Evolutionary conservation across 2,113 vertebrate genomes (phyloP).

Genomic region (Zosterops lateralis): DNA sequence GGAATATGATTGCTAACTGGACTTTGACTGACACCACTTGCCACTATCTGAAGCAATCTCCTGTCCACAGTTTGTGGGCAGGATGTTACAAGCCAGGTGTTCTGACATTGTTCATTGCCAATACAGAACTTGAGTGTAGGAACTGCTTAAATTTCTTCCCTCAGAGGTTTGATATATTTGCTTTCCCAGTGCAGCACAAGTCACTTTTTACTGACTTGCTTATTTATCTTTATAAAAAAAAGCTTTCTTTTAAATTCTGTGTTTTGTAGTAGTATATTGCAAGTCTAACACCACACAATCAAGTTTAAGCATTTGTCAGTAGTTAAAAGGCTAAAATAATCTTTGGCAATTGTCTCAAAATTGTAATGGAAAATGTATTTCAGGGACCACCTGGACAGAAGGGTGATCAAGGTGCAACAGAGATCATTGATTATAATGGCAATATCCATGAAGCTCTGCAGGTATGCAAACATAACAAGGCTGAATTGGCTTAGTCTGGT

Average conservation of each 20-base stretch:
- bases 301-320: not conserved
- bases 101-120: not conserved
- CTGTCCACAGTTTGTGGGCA: not conserved
- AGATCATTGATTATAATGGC: conserved; percentile 98
- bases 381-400: conserved; percentile 97
- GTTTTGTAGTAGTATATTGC: not conserved
- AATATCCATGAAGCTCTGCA: conserved; percentile 97
- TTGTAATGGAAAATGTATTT: conserved; percentile 17
- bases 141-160: not conserved
- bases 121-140: not conserved
- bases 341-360: not conserved
- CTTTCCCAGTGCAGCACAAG: not conserved
- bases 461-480: conserved; percentile 72
- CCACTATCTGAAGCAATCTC: not conserved
- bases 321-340: not conserved
- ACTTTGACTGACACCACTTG: not conserved
- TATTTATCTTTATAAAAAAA: not conserved
- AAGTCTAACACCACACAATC: not conserved
- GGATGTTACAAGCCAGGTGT: not conserved
- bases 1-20: not conserved
- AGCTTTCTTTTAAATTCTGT: not conserved
- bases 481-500: not conserved
- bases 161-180: not conserved
- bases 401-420: conserved; percentile 93
- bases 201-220: not conserved